phyloP scores from a whole-genome alignment of 2,113 vertebrate genomes.

The Chaenocephalus aceratus region DNA sequence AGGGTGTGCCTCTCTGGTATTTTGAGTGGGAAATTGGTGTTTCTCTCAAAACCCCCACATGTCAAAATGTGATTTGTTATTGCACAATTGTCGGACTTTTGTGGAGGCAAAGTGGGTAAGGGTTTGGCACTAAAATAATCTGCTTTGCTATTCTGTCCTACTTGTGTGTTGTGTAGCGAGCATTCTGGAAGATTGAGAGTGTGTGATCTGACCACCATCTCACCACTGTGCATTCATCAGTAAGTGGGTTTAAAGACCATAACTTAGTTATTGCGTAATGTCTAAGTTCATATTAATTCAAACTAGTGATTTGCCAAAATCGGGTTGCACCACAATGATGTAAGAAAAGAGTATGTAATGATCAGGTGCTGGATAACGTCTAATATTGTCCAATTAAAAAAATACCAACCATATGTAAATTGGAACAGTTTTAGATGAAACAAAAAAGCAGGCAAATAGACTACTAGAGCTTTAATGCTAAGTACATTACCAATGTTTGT shows the following conservation, averaged over 20 bases:
- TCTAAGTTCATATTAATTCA: background rate
- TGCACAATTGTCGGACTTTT: slow-evolving; percentile 40
- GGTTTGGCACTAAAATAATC: slow-evolving; percentile 48
- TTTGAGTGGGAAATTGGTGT: slow-evolving; percentile 44
- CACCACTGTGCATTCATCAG: slow-evolving; percentile 3
- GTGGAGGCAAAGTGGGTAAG: slow-evolving; percentile 19
- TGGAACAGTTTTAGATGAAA: no score
- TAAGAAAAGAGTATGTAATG: no score
- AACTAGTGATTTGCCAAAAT: background rate
- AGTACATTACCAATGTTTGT: no score
- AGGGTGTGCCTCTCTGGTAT: slow-evolving; percentile 52
- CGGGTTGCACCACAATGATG: background rate
- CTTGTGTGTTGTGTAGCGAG: slow-evolving; percentile 15
- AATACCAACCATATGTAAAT: no score
- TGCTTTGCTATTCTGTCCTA: slow-evolving; percentile 14
- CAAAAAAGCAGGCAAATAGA: no score
- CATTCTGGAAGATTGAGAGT: slow-evolving; percentile 11
- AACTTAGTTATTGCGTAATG: background rate
- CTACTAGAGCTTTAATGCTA: no score
- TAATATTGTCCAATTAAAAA: no score
- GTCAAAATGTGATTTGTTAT: slow-evolving; percentile 60
- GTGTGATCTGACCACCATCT: background rate
- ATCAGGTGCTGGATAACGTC: no score
- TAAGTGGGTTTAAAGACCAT: no score
- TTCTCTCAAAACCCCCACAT: slow-evolving; percentile 54